phyloP scores from a whole-genome alignment of 2,797 vertebrate species.

The Clarias platycephalus region DNA sequence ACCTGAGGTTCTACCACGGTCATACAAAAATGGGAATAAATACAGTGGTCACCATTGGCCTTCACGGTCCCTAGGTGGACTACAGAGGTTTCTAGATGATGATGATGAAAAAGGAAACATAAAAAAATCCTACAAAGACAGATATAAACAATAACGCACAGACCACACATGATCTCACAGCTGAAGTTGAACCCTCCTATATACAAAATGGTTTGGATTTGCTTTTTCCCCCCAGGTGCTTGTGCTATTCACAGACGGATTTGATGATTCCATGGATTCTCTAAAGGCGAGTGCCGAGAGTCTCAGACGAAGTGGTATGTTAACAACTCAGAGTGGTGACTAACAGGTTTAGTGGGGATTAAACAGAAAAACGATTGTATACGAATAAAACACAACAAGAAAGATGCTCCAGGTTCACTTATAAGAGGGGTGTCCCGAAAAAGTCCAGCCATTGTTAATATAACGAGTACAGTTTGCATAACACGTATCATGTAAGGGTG shows the following conservation, averaged over 20 bases:
- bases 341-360: too few species aligned
- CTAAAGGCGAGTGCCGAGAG: slow-evolving; percentile 69
- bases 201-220: background rate
- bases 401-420: background rate
- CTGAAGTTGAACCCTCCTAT: background rate
- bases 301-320: slow-evolving; percentile 70
- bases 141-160: background rate
- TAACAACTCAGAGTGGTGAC: background rate
- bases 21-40: too few species aligned
- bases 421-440: too few species aligned
- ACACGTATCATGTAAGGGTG: too few species aligned
- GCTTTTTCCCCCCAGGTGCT: slow-evolving; percentile 71
- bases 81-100: too few species aligned
- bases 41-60: too few species aligned
- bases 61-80: too few species aligned
- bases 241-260: slow-evolving; percentile 85
- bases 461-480: too few species aligned
- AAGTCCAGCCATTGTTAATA: too few species aligned
- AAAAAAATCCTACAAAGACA: background rate
- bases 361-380: too few species aligned
- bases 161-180: background rate
- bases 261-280: slow-evolving; percentile 74
- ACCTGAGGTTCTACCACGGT: too few species aligned
- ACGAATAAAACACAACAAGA: background rate
- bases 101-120: background rate